Conservation (phyloP, 1,140 invertebrate species). For the Radopholus similis region DNA sequence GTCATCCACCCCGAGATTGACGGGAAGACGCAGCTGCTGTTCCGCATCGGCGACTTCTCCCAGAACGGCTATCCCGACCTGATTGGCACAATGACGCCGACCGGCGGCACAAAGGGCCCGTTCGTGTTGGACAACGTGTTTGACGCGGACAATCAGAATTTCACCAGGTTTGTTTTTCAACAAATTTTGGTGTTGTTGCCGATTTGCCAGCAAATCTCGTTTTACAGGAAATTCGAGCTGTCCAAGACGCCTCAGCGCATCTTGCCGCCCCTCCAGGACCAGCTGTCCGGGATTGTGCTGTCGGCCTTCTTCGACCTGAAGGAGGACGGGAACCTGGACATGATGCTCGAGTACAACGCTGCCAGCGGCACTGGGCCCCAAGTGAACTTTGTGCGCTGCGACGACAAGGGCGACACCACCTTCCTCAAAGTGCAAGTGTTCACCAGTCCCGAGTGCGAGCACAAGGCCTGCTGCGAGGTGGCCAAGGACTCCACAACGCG, state of each 20-base stretch:
- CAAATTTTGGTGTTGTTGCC: too few relatives aligned
- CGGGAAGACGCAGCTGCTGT: constrained; percentile 38
- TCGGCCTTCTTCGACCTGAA: constrained; percentile 55
- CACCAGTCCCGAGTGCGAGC: constrained; percentile 33
- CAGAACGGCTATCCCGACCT: constrained; percentile 53
- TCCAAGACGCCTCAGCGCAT: constrained; percentile 24
- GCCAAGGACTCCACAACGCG: not conserved
- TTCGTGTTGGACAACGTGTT: constrained; percentile 39
- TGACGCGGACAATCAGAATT: constrained; percentile 15
- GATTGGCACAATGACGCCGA: constrained; percentile 31
- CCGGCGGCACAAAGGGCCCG: constrained; percentile 14
- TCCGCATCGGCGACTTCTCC: constrained; percentile 56
- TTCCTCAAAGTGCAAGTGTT: constrained; percentile 58
- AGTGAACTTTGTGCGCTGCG: constrained; percentile 53
- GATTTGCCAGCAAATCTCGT: too few relatives aligned
- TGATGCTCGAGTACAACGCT: constrained; percentile 29
- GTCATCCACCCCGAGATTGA: constrained; percentile 1
- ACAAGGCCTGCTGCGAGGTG: not conserved
- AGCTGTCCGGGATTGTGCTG: constrained; percentile 6
- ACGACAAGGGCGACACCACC: constrained; percentile 59
- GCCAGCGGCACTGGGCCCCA: not conserved
- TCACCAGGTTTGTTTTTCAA: constrained; percentile 21
- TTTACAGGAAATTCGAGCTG: constrained; percentile 53
- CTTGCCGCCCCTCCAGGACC: constrained; percentile 35
- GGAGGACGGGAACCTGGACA: constrained; percentile 56